A percentile compares a stretch with the other conserved stretches of the same genome.
Evolutionary conservation across 1,140 invertebrate genomes (phyloP).

Genomic region (Philaenus spumarius): DNA sequence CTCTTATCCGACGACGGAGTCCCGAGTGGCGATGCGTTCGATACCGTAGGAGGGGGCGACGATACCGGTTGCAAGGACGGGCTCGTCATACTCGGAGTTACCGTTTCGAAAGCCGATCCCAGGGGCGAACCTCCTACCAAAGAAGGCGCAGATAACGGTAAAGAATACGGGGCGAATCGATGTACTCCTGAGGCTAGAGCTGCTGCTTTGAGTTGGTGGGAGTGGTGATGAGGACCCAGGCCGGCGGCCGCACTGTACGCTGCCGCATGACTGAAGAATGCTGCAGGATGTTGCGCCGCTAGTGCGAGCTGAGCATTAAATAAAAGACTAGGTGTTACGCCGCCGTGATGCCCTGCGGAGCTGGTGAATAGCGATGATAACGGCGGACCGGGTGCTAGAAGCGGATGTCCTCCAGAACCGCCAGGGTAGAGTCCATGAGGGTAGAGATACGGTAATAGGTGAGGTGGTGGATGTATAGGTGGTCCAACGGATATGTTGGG

Average conservation of each 20-base stretch:
- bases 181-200: constrained; percentile 46
- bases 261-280: constrained; percentile 59
- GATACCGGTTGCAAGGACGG: constrained; percentile 36
- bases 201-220: constrained; percentile 44
- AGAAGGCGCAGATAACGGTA: constrained; percentile 46
- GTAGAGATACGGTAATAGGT: constrained; percentile 80
- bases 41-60: constrained; percentile 28
- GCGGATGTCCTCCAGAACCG: constrained; percentile 45
- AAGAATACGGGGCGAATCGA: constrained; percentile 76
- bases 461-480: constrained; percentile 74
- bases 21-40: constrained; percentile 35
- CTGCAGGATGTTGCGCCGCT: constrained; percentile 65
- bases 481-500: constrained; percentile 83
- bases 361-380: constrained; percentile 36
- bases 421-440: constrained; percentile 71
- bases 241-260: constrained; percentile 45
- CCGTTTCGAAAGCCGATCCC: constrained; percentile 77
- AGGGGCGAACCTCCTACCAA: constrained; percentile 46
- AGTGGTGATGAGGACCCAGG: constrained; percentile 41
- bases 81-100: constrained; percentile 63
- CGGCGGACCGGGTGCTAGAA: constrained; percentile 52
- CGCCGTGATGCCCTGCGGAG: constrained; percentile 47
- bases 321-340: constrained; percentile 62
- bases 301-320: constrained; percentile 76
- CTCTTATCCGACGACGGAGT: constrained; percentile 27